Conservation (phyloP, 1,140 invertebrate genomes). For the Anadara kagoshimensis region DNA sequence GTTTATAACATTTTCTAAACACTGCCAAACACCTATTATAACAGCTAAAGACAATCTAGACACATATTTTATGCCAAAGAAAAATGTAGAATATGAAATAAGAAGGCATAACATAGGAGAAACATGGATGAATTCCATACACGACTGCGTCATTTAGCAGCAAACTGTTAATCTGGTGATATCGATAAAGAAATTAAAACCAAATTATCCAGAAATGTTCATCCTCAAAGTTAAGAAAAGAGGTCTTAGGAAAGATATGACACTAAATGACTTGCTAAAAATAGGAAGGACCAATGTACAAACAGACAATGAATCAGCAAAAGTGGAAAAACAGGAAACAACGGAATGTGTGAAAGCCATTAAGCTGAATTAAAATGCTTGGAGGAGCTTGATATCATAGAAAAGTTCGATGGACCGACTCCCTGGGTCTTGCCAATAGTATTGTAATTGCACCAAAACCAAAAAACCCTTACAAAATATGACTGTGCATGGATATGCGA, state of each 20-base stretch:
- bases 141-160: constrained; percentile 8
- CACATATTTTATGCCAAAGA: too few relatives aligned
- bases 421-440: constrained; percentile 56
- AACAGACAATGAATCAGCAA: neutral
- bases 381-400: constrained; percentile 45
- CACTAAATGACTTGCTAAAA: constrained; percentile 6
- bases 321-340: constrained; percentile 1
- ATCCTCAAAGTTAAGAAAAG: too few relatives aligned
- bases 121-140: constrained; percentile 4
- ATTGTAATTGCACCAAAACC: too few relatives aligned
- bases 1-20: constrained; percentile 20
- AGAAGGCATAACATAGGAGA: too few relatives aligned
- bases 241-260: constrained; percentile 1
- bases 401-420: constrained; percentile 52
- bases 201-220: constrained; percentile 5
- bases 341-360: too few relatives aligned
- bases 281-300: constrained; percentile 16
- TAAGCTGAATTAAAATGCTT: constrained; percentile 32
- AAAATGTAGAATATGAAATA: too few relatives aligned
- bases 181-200: neutral
- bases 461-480: too few relatives aligned
- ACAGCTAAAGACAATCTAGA: too few relatives aligned
- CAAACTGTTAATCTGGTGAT: neutral
- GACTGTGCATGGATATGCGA: too few relatives aligned
- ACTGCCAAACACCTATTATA: constrained; percentile 5